Evolutionary conservation across 2,797 vertebrate genomes (phyloP).

Genomic region (Gymnocypris eckloni): DNA sequence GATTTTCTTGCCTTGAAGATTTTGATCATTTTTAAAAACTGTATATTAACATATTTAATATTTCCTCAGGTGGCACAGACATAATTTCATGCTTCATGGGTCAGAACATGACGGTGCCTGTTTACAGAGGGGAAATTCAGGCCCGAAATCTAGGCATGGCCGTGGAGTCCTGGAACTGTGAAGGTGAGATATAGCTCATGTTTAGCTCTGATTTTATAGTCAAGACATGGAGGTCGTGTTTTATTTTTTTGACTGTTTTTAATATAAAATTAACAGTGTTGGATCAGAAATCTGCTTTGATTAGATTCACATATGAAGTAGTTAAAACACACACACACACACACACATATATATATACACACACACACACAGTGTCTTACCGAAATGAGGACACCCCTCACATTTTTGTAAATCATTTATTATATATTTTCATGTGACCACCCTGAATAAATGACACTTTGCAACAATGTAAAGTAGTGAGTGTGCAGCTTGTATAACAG

Average conservation of each 20-base stretch:
- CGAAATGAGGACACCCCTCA: too few species aligned
- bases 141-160: slow-evolving; percentile 94
- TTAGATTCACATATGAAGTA: background rate
- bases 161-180: slow-evolving; percentile 88
- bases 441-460: too few species aligned
- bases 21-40: background rate
- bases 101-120: slow-evolving; percentile 89
- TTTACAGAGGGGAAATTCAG: slow-evolving; percentile 94
- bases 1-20: background rate
- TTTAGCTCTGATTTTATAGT: slow-evolving; percentile 8
- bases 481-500: too few species aligned
- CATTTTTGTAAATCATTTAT: too few species aligned
- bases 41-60: slow-evolving; percentile 17
- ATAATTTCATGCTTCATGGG: slow-evolving; percentile 98
- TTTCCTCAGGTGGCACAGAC: slow-evolving; percentile 90
- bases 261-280: background rate
- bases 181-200: slow-evolving; percentile 76
- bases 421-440: too few species aligned
- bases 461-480: too few species aligned
- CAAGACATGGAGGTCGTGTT: background rate
- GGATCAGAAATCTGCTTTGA: background rate
- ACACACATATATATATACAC: too few species aligned
- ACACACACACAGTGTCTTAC: too few species aligned
- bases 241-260: background rate
- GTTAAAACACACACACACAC: background rate